phyloP scores from a whole-genome alignment of 1,140 invertebrate genomes.

The Callitettix versicolor region DNA sequence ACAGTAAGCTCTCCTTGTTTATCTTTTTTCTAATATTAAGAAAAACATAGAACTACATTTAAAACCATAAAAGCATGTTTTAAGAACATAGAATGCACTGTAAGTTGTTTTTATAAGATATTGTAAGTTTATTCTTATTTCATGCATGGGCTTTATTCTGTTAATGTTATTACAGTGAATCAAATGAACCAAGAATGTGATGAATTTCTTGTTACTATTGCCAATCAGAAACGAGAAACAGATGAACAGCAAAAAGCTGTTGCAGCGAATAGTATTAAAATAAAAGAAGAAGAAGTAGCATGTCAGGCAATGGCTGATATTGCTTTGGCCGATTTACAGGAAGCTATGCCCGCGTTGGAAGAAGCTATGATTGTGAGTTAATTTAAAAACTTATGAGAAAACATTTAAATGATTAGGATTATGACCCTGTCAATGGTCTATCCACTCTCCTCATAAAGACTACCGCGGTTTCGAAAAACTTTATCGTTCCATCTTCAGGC shows the following conservation, averaged over 20 bases:
- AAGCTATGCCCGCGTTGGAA: slow-evolving; percentile 73
- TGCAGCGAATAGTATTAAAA: slow-evolving; percentile 51
- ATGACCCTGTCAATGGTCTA: no score
- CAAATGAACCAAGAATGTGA: slow-evolving; percentile 65
- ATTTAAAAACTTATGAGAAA: neutral
- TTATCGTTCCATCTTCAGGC: no score
- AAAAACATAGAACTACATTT: no score
- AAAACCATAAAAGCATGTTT: no score
- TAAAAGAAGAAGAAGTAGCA: slow-evolving; percentile 64
- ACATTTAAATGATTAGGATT: neutral
- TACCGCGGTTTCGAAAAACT: no score
- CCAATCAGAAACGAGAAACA: slow-evolving; percentile 63
- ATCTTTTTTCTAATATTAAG: no score
- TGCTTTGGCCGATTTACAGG: slow-evolving; percentile 65
- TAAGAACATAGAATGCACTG: no score
- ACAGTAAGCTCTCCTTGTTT: no score
- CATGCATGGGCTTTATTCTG: no score
- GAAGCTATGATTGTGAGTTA: slow-evolving; percentile 58
- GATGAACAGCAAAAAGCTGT: slow-evolving; percentile 66
- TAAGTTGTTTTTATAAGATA: no score
- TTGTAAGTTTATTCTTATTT: no score
- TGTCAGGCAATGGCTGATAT: slow-evolving; percentile 68
- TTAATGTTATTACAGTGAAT: slow-evolving; percentile 40
- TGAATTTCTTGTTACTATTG: slow-evolving; percentile 60
- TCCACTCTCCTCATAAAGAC: no score